Base-by-base conservation (phyloP, 2,797 vertebrate species). In the Enteromius fasciolatus region DNA sequence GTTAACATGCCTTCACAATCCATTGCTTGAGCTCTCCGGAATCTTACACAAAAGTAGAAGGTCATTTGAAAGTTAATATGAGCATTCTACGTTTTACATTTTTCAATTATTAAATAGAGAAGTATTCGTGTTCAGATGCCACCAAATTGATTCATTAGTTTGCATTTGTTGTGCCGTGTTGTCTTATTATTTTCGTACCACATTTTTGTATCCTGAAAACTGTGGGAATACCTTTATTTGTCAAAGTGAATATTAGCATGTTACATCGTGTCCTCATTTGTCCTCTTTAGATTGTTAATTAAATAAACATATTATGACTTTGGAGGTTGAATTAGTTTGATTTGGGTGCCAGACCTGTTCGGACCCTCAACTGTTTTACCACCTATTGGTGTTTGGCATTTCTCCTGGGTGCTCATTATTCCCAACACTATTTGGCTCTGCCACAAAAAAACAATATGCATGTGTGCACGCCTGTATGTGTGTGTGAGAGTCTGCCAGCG, bases 351-450 rank as follows among this genome's bases (percentile, higher is more conserved):
- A 84, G 82, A 82, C 69, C 69, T 82, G 73, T 83, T 50, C 20
- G 1, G 41, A 67, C 69, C 63, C 50, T 76, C 59, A 46, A 46
- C 23, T 77, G 80, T 86, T 87, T 63, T 20, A 74, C 86, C 73
- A 72, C 86, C 82, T 86, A 78, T 46, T 84, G 67, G 61, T 50
- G 87, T 87, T 73, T 23, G 25, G 83, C 50, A 28, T 36, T 46
- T 80, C 91, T 92, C 90, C 20, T 23, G 89, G 87, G 91, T 87
- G 83, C 90, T 92, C 90, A 92, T 93, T 92, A 93, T 88, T 93
- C 85, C 80, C 79, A 20, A 12, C 84, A 89, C 78, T 81, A 76
- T 70, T 86, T 74, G 84, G 86, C 84, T 80, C 54, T 79, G 76
- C 83, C 76, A 84, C 77, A 87, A 87, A 83, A 41, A 88, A 89